Evolutionary conservation across 2,797 vertebrate species (phyloP), one percentile per base, ranked within the genome.

Genomic region (Dendrocincla fuliginosa): DNA sequence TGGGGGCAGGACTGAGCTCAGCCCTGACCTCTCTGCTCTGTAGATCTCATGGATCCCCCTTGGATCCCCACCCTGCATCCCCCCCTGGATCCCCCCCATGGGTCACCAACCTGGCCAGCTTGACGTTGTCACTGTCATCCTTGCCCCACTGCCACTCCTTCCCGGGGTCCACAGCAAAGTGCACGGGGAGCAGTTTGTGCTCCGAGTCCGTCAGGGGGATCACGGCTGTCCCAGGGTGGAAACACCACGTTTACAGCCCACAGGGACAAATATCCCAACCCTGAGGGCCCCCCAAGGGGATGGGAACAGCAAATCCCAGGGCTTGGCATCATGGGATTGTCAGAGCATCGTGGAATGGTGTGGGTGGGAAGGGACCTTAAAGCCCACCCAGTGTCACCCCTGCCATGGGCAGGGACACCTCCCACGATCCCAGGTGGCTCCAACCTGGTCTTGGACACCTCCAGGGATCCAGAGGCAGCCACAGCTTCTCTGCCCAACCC

Each of bases 131-230:
- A 0, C 73, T 93, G 96, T 99, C 99, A 15, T 99, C 99, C 75
- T 98, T 99, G 6, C 98, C 99, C 99, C 99, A 99, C 91, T 99
- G 99, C 99, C 99, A 99, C 16, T 98, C 98, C 90, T 98, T 98
- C 47, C 99, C 99, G 0, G 99, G 99, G 75, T 99, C 99, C 96
- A 99, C 99, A 0, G 99, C 99, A 16, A 99, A 99, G 97, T 99
- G 99, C 91, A 99, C 98, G 1, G 99, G 99, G 53, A 99, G 98
- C 98, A 99, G 98, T 95, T 99, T 99, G 97, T 99, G 99, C 95
- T 99, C 99, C 0, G 99, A 99, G 97, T 99, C 99, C 0, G 98
- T 99, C 96, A 99, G 98, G 10, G 99, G 99, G 96, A 99, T 99
- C 97, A 99, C 99, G 32, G 99, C 99, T 99, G 97, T n/a, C 4